Base-by-base conservation (phyloP, 2,797 vertebrate genomes). In the Galagoides demidoff region DNA sequence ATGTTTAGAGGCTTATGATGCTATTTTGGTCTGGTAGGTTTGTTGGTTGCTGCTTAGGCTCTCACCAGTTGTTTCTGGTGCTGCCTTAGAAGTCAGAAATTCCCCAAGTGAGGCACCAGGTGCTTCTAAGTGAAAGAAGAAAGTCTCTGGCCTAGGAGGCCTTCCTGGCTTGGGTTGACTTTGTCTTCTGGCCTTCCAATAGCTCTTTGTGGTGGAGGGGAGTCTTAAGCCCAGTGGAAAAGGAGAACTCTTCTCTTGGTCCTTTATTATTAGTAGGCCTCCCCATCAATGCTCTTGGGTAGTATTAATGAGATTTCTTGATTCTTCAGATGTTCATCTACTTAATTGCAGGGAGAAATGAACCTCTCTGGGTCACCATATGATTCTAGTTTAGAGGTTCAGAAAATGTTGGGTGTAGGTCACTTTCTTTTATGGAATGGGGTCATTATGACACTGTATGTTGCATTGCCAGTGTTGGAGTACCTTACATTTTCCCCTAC, bases 201-300 rank as follows among this genome's bases (percentile, higher is more conserved):
- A 13, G 57, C 71, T 73, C 45, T 64, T 39, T 20, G 11, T 49
- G 19, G n/a, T 31, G 4, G 12, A 68, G 20, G 34, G 31, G 25
- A 77, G 17, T 29, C 31, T 85, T 22, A 20, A 64, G 12, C 4
- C 20, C 8, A 55, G 23, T 3, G 0, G 27, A 5, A 19, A 37
- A 83, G 22, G 29, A 66, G 17, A 93, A 17, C 7, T 27, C 14
- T 81, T 73, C 9, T 17, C 7, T 71, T 34, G 23, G 8, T 52
- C 8, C n/a, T 70, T 61, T 66, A 52, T 66, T 87, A 13, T 7
- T 5, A 37, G 29, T 11, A 37, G 29, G 5, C 14, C 29, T 45
- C 7, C 3, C 3, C 11, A 2, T 19, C 8, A 22, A 45, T 4
- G 19, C 0, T 13, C 45, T 3, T 34, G 39, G 22, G 3, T 6